Percentiles rank a stretch among this genome's conserved stretches.
Conservation (phyloP, 37 sponge, comb jelly and placozoan species). For the Aplysina aerophoba region DNA sequence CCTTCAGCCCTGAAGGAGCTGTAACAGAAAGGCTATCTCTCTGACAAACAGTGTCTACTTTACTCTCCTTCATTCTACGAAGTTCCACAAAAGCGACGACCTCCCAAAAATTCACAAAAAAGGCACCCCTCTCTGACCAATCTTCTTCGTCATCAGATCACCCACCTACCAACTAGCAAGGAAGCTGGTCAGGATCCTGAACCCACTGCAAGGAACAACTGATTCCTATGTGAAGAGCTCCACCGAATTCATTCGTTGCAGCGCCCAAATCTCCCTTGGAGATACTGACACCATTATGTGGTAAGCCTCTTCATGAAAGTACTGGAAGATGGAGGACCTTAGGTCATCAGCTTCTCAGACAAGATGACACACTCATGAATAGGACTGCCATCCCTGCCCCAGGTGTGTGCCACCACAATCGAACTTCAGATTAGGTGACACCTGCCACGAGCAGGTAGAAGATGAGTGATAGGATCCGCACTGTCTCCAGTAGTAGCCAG, state of each 20-base stretch:
- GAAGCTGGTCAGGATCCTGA: background rate
- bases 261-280: background rate
- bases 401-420: no score
- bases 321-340: background rate
- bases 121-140: background rate
- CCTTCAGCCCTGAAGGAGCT: background rate
- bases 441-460: no score
- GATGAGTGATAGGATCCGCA: no score
- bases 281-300: background rate
- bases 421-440: no score
- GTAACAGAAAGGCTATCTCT: background rate
- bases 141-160: background rate
- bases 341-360: background rate
- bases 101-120: constrained; percentile 11
- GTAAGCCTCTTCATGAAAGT: background rate
- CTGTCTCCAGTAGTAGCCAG: no score
- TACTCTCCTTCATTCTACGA: background rate
- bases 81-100: background rate
- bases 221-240: background rate
- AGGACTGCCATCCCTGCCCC: no score
- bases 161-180: constrained; percentile 1
- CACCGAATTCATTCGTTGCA: background rate
- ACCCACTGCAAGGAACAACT: background rate
- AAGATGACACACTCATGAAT: background rate
- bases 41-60: background rate